Evolutionary conservation across 2,113 vertebrate species (phyloP).

Genomic region (Hippopotamus amphibius): DNA sequence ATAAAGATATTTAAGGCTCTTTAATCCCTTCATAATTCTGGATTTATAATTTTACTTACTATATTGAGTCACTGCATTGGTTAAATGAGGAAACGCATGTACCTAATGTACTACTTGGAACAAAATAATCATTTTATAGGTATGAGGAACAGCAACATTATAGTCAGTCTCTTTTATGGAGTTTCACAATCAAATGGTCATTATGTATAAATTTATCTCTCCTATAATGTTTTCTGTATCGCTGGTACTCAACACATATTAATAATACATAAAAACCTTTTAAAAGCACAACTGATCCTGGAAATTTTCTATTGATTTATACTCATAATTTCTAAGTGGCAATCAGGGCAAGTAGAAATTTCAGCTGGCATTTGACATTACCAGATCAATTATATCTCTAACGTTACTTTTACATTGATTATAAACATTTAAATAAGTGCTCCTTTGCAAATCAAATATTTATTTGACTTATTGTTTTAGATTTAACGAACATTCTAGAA

Average conservation of each 20-base stretch:
- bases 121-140: neutral
- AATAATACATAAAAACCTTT: slow-evolving; percentile 40
- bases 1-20: neutral
- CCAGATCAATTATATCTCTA: neutral
- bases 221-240: neutral
- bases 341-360: neutral
- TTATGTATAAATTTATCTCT: neutral
- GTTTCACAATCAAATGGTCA: neutral
- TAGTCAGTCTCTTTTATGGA: neutral
- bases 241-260: neutral
- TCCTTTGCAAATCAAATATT: slow-evolving; percentile 9
- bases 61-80: neutral
- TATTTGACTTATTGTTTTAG: neutral
- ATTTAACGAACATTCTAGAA: neutral
- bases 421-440: neutral
- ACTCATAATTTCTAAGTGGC: neutral
- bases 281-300: neutral
- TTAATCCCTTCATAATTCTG: neutral
- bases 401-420: slow-evolving; percentile 14
- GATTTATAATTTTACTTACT: neutral
- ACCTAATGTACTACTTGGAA: neutral
- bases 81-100: neutral
- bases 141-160: neutral
- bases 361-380: neutral
- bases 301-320: slow-evolving; percentile 44